Evolutionary conservation across 2,888 invertebrate genomes (phyloP), one percentile per base, ranked within the genome.

Genomic region (Volucella inflata): DNA sequence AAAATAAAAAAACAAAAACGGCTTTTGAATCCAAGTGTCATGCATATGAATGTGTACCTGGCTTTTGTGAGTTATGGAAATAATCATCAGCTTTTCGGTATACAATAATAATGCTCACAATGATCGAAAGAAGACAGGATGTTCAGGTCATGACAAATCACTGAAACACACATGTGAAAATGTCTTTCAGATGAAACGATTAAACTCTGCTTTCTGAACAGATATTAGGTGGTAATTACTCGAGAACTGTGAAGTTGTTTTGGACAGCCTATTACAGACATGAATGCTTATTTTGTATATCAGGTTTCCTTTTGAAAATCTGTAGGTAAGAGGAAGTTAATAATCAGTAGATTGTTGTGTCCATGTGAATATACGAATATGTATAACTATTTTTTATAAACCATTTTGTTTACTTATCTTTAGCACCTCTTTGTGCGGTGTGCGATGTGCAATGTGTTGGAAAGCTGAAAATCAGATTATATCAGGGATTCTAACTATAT

Each of bases 161-260:
- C 42, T 16, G 48, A 62, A 51, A 40, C 44, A 16, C 8, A 57
- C 30, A 57, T 9, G 14, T 21, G 62, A 38, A 53, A 55, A 12
- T 53, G 53, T 80, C 46, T 67, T 30, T 30, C 30, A 30, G 30
- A 30, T 6, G 30, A 30, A 30, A 30, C 30, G 67, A 67, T 75
- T 70, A 38, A 81, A 46, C 40, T 40, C 12, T 21, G 65, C 40
- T 59, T 65, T 53, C 55, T 65, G 53, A 76, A 65, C 53, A 80
- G 71, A 85, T 85, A 85, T 85, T 85, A 85, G 85, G 85, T 81
- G 85, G 85, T 85, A 85, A 85, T 85, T 85, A 85, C 77, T 67
- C 30, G 30, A 30, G 30, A 30, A 30, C 17, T 21, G 71, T 57
- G 62, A 36, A 71, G 36, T 60, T 68, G 46, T 72, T 74, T 50